Evolutionary conservation across 1,140 invertebrate genomes (phyloP).

Genomic region (Drosophila biarmipes): DNA sequence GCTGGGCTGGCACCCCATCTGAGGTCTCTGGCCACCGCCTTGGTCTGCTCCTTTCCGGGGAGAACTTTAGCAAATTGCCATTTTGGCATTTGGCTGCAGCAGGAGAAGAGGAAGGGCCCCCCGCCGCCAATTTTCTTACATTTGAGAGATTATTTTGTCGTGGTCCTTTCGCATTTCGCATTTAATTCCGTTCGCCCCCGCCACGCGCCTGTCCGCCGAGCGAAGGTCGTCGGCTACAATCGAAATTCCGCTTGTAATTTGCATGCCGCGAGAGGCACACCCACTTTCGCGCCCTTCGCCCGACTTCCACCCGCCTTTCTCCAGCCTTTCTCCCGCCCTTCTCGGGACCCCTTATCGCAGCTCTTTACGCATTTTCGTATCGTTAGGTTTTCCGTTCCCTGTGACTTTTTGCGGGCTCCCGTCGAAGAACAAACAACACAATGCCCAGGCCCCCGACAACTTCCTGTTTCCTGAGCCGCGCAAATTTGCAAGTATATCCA

Average conservation of each 20-base stretch:
- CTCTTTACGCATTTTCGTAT: slow-evolving; percentile 36
- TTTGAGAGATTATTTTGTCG: slow-evolving; percentile 78
- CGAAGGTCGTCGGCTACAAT: slow-evolving; percentile 65
- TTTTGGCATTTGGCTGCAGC: slow-evolving; percentile 69
- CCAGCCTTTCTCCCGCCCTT: background rate
- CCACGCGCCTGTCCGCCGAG: slow-evolving; percentile 3
- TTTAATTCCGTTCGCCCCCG: slow-evolving; percentile 43
- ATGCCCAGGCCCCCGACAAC: slow-evolving; percentile 54
- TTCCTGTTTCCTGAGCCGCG: slow-evolving; percentile 68
- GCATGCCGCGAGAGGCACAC: slow-evolving; percentile 46
- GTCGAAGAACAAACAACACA: slow-evolving; percentile 73
- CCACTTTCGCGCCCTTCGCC: background rate
- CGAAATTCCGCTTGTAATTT: slow-evolving; percentile 78
- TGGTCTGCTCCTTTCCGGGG: slow-evolving; percentile 33
- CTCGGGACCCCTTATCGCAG: background rate
- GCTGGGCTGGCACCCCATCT: slow-evolving; percentile 21
- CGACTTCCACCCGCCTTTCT: background rate
- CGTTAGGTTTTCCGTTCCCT: slow-evolving; percentile 36
- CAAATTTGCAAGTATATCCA: slow-evolving; percentile 40
- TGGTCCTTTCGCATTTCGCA: slow-evolving; percentile 70
- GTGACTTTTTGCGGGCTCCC: slow-evolving; percentile 35
- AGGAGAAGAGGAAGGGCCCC: slow-evolving; percentile 15
- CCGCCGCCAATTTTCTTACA: slow-evolving; percentile 49
- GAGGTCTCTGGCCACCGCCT: slow-evolving; percentile 17
- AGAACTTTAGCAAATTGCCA: slow-evolving; percentile 75